A percentile compares a stretch with the other conserved stretches of the same genome.
Evolutionary conservation across 2,888 invertebrate species (phyloP).

Genomic region (Drosophila acutilabella): DNA sequence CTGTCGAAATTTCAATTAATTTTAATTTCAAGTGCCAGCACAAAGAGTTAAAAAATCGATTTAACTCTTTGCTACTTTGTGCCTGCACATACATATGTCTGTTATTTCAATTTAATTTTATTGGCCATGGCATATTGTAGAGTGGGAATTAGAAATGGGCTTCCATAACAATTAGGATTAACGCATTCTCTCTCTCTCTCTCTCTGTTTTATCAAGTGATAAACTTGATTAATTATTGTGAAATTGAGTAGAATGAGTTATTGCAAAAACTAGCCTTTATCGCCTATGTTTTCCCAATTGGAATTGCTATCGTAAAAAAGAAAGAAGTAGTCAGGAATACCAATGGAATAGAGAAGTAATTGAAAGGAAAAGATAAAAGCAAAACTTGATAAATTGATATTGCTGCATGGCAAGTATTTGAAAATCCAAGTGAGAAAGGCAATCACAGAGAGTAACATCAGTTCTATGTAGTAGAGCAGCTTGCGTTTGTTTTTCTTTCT

Average conservation of each 20-base stretch:
- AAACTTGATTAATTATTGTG: conserved; percentile 8
- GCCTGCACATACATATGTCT: not conserved
- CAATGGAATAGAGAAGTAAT: not conserved
- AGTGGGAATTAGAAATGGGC: conserved; percentile 1
- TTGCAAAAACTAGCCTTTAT: not conserved
- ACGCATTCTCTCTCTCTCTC: not conserved
- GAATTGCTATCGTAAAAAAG: not conserved
- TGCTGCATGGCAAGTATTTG: not conserved
- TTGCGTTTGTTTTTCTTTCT: not conserved
- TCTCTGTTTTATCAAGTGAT: not conserved
- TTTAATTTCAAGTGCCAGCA: too few species aligned
- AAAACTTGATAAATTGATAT: conserved; percentile 23
- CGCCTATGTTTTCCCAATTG: not conserved
- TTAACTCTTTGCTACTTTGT: not conserved
- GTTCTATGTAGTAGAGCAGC: not conserved
- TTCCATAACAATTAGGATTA: not conserved
- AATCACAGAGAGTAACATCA: not conserved
- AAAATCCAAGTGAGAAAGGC: not conserved
- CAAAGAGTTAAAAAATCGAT: too few species aligned
- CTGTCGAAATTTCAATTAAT: too few species aligned
- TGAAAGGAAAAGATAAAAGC: not conserved
- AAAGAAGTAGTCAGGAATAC: not conserved
- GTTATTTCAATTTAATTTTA: not conserved
- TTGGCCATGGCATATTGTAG: not conserved
- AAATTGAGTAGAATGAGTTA: conserved; percentile 2